Evolutionary conservation across 2,797 vertebrate species (phyloP).

Genomic region (Orestias chungarensis): DNA sequence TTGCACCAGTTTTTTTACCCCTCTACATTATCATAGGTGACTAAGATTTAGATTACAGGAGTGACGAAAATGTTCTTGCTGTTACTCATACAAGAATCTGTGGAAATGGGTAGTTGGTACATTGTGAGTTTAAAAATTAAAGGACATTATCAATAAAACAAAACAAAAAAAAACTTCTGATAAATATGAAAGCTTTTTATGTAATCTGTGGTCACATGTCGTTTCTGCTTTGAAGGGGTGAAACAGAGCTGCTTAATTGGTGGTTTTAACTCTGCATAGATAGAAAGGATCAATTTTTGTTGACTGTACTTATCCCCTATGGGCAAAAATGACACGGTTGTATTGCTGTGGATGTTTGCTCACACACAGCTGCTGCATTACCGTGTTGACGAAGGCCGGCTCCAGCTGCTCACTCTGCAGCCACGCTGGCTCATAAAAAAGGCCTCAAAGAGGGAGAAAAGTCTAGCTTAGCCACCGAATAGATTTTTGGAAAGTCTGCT

Average conservation of each 20-base stretch:
- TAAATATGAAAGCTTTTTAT: neutral
- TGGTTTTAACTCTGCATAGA: neutral
- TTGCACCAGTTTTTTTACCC: neutral
- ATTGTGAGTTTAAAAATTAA: neutral
- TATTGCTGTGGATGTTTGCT: neutral
- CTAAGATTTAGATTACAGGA: neutral
- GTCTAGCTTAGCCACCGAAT: neutral
- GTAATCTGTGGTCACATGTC: neutral
- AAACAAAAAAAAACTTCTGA: too few relatives aligned
- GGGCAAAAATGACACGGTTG: neutral
- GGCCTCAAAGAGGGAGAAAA: neutral
- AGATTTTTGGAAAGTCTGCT: slow-evolving; percentile 19
- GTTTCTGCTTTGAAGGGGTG: neutral
- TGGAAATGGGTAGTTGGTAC: neutral
- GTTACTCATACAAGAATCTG: neutral
- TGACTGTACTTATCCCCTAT: neutral
- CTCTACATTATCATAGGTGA: neutral
- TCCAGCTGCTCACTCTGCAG: slow-evolving; percentile 27
- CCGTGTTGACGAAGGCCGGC: neutral
- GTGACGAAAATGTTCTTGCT: neutral
- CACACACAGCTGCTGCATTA: slow-evolving; percentile 28
- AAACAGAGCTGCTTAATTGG: neutral
- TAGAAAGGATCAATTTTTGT: neutral
- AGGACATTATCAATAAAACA: neutral
- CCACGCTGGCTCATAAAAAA: slow-evolving; percentile 12